phyloP scores from a whole-genome alignment of 2,797 vertebrate species.

The Cyprinella venusta region DNA sequence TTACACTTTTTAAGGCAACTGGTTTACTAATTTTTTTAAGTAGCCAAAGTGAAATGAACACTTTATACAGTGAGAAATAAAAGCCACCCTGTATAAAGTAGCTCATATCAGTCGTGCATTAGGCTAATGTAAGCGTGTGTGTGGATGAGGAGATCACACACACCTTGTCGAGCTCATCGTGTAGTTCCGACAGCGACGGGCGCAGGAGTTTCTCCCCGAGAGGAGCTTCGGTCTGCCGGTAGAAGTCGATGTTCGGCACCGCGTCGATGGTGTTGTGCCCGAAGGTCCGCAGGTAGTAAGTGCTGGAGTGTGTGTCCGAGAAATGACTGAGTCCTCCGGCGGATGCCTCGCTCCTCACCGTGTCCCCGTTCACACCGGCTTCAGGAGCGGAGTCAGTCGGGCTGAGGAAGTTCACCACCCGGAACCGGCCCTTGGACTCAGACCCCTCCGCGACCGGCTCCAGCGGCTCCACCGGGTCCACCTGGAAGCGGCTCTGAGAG shows the following conservation, averaged over 20 bases:
- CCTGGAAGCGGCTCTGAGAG: conserved; percentile 90
- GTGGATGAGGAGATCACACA: neutral
- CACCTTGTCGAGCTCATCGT: conserved; percentile 96
- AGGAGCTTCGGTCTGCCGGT: conserved; percentile 87
- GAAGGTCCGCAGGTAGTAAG: conserved; percentile 95
- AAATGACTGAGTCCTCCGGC: conserved; percentile 90
- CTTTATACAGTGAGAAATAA: neutral
- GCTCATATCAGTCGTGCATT: no score
- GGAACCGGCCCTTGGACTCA: conserved; percentile 84
- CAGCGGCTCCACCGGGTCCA: conserved; percentile 91
- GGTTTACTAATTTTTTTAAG: no score
- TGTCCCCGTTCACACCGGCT: conserved; percentile 83
- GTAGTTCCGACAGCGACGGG: conserved; percentile 91
- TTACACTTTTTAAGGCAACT: no score
- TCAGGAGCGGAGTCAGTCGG: conserved; percentile 77
- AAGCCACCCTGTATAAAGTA: neutral
- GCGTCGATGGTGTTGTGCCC: conserved; percentile 98
- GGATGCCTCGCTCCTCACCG: conserved; percentile 86
- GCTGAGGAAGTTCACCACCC: conserved; percentile 88
- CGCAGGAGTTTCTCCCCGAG: conserved; percentile 91
- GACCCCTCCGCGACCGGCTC: conserved; percentile 83
- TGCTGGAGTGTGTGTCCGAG: conserved; percentile 94
- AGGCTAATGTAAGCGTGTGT: neutral
- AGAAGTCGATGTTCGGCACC: conserved; percentile 95
- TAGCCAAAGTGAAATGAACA: no score